Percentiles rank a stretch among this genome's conserved stretches.
Conservation (phyloP, 2,888 invertebrate genomes). For the Lasius platythorax region DNA sequence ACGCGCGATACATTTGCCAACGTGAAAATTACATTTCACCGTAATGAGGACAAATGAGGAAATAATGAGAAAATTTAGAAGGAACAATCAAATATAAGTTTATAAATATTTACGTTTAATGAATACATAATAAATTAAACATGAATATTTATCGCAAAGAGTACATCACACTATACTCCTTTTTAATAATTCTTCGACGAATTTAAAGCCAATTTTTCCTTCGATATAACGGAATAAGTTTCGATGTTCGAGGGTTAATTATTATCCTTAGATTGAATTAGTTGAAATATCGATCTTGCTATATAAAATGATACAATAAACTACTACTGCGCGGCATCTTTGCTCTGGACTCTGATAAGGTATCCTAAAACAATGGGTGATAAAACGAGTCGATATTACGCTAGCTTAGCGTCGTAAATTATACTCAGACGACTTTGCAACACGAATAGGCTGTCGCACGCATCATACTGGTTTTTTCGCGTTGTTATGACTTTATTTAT, state of each 20-base stretch:
- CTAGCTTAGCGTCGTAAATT: slow-evolving; percentile 21
- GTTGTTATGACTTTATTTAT: background rate
- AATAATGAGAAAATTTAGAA: background rate
- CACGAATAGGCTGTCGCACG: background rate
- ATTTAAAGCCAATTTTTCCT: background rate
- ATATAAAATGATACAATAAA: background rate
- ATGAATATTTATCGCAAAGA: background rate
- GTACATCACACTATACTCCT: background rate
- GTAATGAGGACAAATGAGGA: background rate
- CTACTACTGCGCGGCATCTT: background rate
- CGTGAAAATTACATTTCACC: background rate
- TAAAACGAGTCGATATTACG: slow-evolving; percentile 62
- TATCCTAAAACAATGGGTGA: slow-evolving; percentile 59
- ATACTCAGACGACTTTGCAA: background rate
- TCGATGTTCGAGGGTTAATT: background rate
- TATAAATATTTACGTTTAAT: slow-evolving; percentile 3
- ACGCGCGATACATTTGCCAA: background rate
- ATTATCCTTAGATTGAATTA: background rate
- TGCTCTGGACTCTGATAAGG: background rate
- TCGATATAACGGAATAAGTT: background rate
- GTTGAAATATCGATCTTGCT: background rate
- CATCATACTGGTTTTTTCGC: background rate
- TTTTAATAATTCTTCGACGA: background rate
- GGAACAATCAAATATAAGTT: background rate
- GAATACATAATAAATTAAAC: background rate